Percentiles rank a stretch among this genome's conserved stretches.
These are phyloP conservation scores for Nemoura dubitans DNA, from an alignment of 2,888 invertebrate species.

Conservation along the genomic window DNA sequence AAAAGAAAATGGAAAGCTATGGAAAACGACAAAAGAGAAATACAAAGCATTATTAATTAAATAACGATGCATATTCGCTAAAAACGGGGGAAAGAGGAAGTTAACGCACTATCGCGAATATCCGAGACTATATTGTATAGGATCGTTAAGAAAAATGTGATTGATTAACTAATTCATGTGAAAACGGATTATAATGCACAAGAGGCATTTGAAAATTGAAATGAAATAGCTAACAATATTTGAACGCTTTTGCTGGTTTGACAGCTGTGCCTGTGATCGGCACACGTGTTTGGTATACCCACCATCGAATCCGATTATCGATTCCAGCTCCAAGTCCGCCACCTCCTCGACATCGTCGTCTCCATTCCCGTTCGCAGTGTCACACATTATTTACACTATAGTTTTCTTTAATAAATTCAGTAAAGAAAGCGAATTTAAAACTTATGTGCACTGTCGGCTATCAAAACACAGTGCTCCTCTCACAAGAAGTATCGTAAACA, in stretches of 20 bases:
- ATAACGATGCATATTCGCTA: too few relatives aligned
- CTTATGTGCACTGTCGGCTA: not conserved
- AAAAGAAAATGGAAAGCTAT: too few relatives aligned
- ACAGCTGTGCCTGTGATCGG: too few relatives aligned
- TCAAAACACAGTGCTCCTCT: not conserved
- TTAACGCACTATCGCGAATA: too few relatives aligned
- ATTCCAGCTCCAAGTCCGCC: slow-evolving; percentile 70
- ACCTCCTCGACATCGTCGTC: slow-evolving; percentile 59
- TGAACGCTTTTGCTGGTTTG: not conserved
- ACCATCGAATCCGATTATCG: slow-evolving; percentile 87
- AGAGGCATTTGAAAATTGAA: slow-evolving; percentile 50
- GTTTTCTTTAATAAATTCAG: not conserved
- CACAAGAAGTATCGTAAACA: not conserved
- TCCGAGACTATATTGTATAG: too few relatives aligned
- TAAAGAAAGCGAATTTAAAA: not conserved
- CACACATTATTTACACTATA: not conserved
- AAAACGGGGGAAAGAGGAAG: too few relatives aligned
- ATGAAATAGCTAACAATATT: not conserved
- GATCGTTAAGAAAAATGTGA: too few relatives aligned
- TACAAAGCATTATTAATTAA: too few relatives aligned
- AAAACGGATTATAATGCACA: not conserved
- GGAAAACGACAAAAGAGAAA: too few relatives aligned
- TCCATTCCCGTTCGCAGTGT: not conserved
- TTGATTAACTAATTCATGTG: too few relatives aligned
- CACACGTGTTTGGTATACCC: slow-evolving; percentile 53